These are phyloP conservation scores for Xiphophorus hellerii DNA, from an alignment of 2,113 vertebrate genomes.

Conservation along the genomic window DNA sequence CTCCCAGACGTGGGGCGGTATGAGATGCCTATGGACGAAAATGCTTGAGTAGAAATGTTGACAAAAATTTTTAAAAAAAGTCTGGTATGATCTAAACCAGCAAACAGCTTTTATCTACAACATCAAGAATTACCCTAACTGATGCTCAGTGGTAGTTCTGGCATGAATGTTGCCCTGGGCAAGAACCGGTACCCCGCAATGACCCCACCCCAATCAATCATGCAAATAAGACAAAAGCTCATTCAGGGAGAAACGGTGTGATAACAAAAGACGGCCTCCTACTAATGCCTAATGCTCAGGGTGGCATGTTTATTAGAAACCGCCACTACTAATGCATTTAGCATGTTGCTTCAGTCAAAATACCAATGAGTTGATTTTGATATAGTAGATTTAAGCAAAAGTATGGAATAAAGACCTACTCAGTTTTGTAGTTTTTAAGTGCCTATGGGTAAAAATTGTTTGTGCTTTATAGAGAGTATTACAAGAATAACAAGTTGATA, in stretches of 20 bases:
- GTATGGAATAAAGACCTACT: too few relatives aligned
- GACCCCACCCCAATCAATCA: not conserved
- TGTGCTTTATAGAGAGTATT: too few relatives aligned
- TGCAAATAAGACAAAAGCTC: not conserved
- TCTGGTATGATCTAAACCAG: too few relatives aligned
- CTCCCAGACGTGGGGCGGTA: not conserved
- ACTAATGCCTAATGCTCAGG: not conserved
- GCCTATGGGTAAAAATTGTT: too few relatives aligned
- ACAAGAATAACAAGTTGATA: not conserved
- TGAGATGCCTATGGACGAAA: too few relatives aligned
- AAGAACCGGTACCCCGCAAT: not conserved
- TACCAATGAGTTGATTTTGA: too few relatives aligned
- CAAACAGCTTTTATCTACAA: not conserved
- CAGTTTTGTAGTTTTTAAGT: too few relatives aligned
- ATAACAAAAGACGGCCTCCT: not conserved
- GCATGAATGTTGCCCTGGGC: not conserved
- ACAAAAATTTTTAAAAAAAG: too few relatives aligned
- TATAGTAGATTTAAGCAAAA: too few relatives aligned
- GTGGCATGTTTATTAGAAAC: not conserved
- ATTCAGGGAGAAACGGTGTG: not conserved
- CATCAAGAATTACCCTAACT: not conserved
- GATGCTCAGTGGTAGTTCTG: not conserved
- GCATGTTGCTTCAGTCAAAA: not conserved
- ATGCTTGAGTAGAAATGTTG: not conserved
- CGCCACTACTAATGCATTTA: not conserved